These are phyloP conservation scores for Hymenopus coronatus DNA, from an alignment of 2,888 invertebrate genomes.

Conservation along the genomic window DNA sequence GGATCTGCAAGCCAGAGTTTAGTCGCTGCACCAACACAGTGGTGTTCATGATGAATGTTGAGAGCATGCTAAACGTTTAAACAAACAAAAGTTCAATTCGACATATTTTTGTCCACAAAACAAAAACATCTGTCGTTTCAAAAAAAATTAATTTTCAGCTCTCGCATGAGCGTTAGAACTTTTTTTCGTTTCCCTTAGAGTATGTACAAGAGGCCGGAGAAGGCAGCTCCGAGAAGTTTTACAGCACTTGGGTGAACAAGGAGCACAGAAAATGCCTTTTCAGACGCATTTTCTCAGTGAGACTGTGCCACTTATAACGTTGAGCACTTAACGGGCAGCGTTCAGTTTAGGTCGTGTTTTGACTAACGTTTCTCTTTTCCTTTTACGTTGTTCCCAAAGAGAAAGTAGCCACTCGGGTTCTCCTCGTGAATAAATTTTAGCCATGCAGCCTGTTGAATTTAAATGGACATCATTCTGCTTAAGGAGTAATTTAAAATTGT, in stretches of 20 bases:
- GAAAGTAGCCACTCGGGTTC: background rate
- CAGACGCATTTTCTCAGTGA: background rate
- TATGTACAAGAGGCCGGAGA: no score
- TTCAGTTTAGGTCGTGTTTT: background rate
- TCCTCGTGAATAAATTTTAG: background rate
- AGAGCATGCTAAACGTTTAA: no score
- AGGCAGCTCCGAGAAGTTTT: background rate
- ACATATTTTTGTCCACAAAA: no score
- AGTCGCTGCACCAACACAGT: no score
- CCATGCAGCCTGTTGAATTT: background rate
- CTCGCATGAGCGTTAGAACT: no score
- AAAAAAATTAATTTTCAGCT: no score
- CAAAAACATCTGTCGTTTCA: no score
- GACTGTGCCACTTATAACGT: background rate
- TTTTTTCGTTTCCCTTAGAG: no score
- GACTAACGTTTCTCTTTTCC: conserved; percentile 6
- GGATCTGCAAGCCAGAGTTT: no score
- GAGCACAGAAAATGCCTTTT: background rate
- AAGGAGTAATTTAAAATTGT: background rate
- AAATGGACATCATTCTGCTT: background rate
- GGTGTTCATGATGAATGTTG: no score
- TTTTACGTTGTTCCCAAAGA: background rate
- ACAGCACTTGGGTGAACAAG: background rate
- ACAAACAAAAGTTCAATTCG: no score
- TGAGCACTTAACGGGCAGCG: background rate